A percentile compares a stretch with the other conserved stretches of the same genome.
These are phyloP conservation scores for Drosophila ambigua DNA, from an alignment of 1,140 invertebrate genomes.

Conservation along the genomic window DNA sequence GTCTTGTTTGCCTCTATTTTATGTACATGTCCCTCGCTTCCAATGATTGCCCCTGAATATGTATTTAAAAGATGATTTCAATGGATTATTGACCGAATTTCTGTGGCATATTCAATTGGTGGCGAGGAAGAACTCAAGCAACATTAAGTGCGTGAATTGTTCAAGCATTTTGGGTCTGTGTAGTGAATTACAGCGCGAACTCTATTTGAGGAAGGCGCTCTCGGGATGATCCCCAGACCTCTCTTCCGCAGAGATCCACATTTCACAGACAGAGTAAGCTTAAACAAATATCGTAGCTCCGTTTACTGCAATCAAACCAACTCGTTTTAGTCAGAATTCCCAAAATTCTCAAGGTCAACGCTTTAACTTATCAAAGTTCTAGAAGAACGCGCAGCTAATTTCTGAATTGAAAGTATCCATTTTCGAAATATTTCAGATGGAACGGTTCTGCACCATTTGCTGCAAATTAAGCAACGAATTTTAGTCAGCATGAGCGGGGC, in stretches of 20 bases:
- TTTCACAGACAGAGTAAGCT: too few species aligned
- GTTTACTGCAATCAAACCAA: too few species aligned
- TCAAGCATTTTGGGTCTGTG: too few species aligned
- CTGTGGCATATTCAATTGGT: constrained; percentile 11
- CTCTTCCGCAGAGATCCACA: too few species aligned
- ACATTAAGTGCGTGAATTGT: background rate
- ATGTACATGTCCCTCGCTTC: constrained; percentile 12
- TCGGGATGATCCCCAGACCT: too few species aligned
- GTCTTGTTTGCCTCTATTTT: constrained; percentile 38
- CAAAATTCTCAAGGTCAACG: too few species aligned
- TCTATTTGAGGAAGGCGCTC: too few species aligned
- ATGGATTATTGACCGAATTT: background rate
- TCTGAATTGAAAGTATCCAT: background rate
- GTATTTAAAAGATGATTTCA: constrained; percentile 12
- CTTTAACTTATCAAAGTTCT: too few species aligned
- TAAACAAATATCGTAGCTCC: too few species aligned
- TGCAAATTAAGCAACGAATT: constrained; percentile 20
- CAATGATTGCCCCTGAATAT: background rate
- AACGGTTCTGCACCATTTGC: constrained; percentile 17
- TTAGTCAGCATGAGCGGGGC: background rate
- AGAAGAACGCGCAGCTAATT: too few species aligned
- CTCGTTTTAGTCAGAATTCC: too few species aligned
- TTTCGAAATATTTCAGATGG: background rate
- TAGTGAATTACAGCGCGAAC: too few species aligned
- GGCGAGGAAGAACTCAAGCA: background rate